Evolutionary conservation across 1,140 invertebrate species (phyloP).

Genomic region (Ceratitis capitata): DNA sequence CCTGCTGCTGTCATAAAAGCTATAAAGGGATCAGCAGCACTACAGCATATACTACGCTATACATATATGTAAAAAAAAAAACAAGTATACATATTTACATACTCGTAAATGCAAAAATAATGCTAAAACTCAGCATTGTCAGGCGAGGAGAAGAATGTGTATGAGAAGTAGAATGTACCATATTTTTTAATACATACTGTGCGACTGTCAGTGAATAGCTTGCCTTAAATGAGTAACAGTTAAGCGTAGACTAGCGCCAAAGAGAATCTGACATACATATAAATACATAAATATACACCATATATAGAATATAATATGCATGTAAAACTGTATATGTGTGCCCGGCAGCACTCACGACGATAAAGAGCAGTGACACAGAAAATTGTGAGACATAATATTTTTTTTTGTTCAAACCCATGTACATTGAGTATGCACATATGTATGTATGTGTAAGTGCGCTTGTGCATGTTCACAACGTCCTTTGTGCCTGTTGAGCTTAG

Average conservation of each 20-base stretch:
- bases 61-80: not conserved
- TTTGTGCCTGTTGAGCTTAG: slow-evolving; percentile 18
- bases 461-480: not conserved
- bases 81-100: not conserved
- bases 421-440: not conserved
- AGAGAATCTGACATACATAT: not conserved
- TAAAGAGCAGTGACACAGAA: slow-evolving; percentile 23
- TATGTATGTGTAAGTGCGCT: not conserved
- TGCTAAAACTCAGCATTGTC: not conserved
- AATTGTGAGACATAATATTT: slow-evolving; percentile 7
- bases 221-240: not conserved
- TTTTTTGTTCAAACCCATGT: not conserved
- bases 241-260: not conserved
- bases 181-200: not conserved
- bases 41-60: not conserved
- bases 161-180: not conserved
- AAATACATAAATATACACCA: too few relatives aligned
- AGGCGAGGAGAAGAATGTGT: not conserved
- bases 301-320: too few relatives aligned
- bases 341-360: not conserved
- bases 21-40: slow-evolving; percentile 6
- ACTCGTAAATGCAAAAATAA: not conserved
- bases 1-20: not conserved
- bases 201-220: not conserved
- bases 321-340: not conserved